These are phyloP conservation scores for Axinella damicornis DNA, from an alignment of 37 sponge, comb jelly and placozoan genomes.

Conservation along the genomic window DNA sequence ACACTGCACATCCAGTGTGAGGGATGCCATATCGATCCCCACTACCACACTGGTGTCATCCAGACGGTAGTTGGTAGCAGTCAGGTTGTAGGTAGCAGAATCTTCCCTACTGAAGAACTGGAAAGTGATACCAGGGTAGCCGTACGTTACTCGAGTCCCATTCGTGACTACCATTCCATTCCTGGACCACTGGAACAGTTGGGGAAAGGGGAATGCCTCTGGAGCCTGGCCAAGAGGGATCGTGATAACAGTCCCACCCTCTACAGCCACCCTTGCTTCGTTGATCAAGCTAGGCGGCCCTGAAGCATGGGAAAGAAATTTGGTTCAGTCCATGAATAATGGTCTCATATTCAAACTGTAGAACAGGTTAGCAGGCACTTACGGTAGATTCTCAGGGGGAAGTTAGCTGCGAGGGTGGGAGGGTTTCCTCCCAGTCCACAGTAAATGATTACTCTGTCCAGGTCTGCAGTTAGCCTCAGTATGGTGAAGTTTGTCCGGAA, in stretches of 20 bases:
- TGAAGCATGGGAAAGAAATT: not conserved
- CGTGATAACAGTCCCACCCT: not conserved
- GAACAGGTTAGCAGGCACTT: not conserved
- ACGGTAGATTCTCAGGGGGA: conserved; percentile 2
- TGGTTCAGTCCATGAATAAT: not conserved
- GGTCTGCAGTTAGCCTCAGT: not conserved
- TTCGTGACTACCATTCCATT: too few species aligned
- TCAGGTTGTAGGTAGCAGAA: too few species aligned
- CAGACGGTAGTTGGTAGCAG: too few species aligned
- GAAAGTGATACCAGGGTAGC: too few species aligned
- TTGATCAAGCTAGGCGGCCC: not conserved
- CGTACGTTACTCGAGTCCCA: too few species aligned
- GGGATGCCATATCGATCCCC: too few species aligned
- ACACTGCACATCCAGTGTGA: too few species aligned
- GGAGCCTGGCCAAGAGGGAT: not conserved
- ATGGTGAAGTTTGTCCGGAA: not conserved
- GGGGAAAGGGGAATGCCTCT: too few species aligned
- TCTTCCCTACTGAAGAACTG: too few species aligned
- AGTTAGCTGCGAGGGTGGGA: not conserved
- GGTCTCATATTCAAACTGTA: not conserved
- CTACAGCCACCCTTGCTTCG: not conserved
- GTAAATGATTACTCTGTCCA: not conserved
- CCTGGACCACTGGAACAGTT: too few species aligned
- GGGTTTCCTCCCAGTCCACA: not conserved
- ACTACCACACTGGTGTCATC: too few species aligned